Evolutionary conservation across 2,113 vertebrate genomes (phyloP).

Genomic region (Sapayoa aenigma): DNA sequence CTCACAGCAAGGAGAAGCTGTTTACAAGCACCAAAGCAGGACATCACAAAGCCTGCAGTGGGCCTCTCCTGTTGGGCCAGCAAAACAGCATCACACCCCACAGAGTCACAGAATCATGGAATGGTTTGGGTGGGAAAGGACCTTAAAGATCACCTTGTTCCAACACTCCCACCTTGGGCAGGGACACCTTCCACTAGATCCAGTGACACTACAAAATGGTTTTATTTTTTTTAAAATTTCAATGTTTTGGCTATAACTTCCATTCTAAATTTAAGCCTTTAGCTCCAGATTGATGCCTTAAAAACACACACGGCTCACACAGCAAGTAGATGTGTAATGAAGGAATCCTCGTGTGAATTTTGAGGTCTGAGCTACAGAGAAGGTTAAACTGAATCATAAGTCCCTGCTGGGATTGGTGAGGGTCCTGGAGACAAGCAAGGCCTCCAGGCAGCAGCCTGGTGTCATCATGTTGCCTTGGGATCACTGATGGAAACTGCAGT

Average conservation of each 20-base stretch:
- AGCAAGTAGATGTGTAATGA: neutral
- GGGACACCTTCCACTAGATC: neutral
- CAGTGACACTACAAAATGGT: neutral
- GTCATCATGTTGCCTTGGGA: neutral
- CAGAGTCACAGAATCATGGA: neutral
- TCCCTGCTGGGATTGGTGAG: neutral
- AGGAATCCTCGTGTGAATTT: neutral
- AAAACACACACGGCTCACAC: accelerated
- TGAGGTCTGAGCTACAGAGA: neutral
- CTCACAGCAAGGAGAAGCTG: neutral
- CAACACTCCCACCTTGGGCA: neutral
- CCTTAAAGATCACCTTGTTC: neutral
- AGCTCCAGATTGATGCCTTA: neutral
- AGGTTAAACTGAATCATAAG: neutral
- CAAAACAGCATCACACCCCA: neutral
- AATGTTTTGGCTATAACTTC: neutral
- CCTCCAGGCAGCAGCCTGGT: neutral
- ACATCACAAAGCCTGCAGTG: neutral
- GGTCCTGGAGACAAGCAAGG: neutral
- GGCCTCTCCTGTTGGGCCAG: neutral
- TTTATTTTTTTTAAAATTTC: neutral
- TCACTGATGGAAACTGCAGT: neutral
- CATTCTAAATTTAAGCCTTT: neutral
- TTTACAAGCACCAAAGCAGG: neutral
- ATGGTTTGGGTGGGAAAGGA: neutral